Conservation (phyloP, 2,113 vertebrate species). For the Tiliqua scincoides region DNA sequence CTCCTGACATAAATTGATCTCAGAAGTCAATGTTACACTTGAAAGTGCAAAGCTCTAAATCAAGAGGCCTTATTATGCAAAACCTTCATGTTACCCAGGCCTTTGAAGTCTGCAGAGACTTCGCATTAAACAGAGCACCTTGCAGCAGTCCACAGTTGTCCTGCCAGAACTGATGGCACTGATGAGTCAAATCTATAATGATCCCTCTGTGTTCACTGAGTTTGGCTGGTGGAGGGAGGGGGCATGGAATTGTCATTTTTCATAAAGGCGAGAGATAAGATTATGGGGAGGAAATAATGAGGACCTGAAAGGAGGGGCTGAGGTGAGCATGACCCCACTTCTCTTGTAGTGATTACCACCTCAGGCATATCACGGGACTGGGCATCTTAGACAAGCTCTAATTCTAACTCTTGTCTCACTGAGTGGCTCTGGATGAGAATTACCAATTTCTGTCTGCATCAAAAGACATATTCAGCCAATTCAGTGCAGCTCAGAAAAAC, state of each 20-base stretch:
- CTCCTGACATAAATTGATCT: neutral
- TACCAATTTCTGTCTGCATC: no score
- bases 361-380: no score
- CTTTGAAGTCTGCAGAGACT: neutral
- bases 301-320: no score
- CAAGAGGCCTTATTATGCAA: neutral
- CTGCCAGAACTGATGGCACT: neutral
- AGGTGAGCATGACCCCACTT: no score
- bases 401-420: no score
- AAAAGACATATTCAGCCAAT: no score
- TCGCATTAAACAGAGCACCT: neutral
- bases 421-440: no score
- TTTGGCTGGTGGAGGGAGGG: neutral
- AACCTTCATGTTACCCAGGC: neutral
- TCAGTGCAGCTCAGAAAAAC: no score
- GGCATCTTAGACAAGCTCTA: no score
- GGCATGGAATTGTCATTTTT: neutral
- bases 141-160: neutral
- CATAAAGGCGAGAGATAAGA: neutral
- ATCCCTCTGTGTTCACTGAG: neutral
- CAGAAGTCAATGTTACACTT: neutral
- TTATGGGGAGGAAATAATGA: no score
- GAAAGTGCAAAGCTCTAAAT: neutral
- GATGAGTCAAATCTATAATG: neutral
- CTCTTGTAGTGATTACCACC: no score